Base-by-base conservation (phyloP, 1,140 invertebrate species). In the Microplitis mediator region DNA sequence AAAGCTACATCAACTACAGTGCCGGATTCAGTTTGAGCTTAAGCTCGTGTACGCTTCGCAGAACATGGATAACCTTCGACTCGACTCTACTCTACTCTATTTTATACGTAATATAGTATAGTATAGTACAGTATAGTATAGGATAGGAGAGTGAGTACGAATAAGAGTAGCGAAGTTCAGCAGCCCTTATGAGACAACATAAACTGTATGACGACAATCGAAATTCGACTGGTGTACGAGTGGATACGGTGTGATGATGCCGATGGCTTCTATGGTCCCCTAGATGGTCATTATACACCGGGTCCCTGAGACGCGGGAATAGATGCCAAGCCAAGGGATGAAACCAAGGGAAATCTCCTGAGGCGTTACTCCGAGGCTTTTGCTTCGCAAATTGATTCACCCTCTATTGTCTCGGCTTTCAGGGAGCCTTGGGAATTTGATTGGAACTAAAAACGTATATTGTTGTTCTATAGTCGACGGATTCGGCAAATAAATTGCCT, bases 311-410 rank as follows among this genome's bases (percentile, higher is more conserved):
- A 45, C 39, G 39, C 39, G 39, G 39, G 39, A 45, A 45, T 45
- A 45, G 39, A 45, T 45, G 39, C 6, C 39, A 45, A 45, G 39
- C 39, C 39, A 11, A 45, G 39, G 39, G 39, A 45, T 45, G 39
- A 11, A 45, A 11, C 39, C 39, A 6, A 45, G 6, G n/a, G 16
- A 23, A 54, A 9, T 52, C 50, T 35, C 51, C 58, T 45, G 9
- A 60, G 71, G 36, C 23, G 34, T 23, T 66, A 64, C 51, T 45
- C 32, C 13, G 4, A 54, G 62, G 23, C 61, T 58, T 61, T 70
- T 58, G 70, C 58, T 23, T 63, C 69, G 52, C 31, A 52, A 72
- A 72, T 72, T 70, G 68, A 74, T 70, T 74, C 69, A 74, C 73
- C 62, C 54, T 64, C 14, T 32, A 32, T 39, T 64, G 16, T 52